Percentiles rank a stretch among this genome's conserved stretches.
Evolutionary conservation across 2,888 invertebrate genomes (phyloP).

Genomic region (Sturmia bella): DNA sequence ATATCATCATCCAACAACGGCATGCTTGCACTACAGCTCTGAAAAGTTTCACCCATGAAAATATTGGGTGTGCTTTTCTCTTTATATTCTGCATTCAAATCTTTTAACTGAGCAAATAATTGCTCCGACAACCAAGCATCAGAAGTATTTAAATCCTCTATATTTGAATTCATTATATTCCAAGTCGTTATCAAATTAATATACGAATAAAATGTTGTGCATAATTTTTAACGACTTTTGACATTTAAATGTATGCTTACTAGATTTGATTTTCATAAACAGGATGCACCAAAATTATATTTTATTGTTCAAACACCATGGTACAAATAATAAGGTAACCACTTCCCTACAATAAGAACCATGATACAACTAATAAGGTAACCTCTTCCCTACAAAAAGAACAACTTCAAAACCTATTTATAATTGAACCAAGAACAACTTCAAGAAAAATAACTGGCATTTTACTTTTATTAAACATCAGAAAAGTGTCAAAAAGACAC

Average conservation of each 20-base stretch:
- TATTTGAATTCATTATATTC: slow-evolving; percentile 71
- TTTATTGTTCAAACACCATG: no score
- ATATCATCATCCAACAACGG: slow-evolving; percentile 57
- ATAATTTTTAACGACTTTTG: slow-evolving; percentile 36
- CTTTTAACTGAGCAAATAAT: slow-evolving; percentile 75
- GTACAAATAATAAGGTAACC: no score
- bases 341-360: no score
- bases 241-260: slow-evolving; percentile 16
- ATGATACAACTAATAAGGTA: no score
- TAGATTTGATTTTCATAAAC: not conserved
- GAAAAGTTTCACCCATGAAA: slow-evolving; percentile 45
- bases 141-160: slow-evolving; percentile 73
- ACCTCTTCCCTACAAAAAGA: no score
- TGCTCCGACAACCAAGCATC: slow-evolving; percentile 75
- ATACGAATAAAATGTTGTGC: not conserved
- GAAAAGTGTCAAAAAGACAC: no score
- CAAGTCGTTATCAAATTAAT: not conserved
- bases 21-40: slow-evolving; percentile 40
- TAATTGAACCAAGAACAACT: no score
- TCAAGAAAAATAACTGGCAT: no score
- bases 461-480: no score
- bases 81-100: slow-evolving; percentile 72
- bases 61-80: slow-evolving; percentile 52
- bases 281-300: not conserved
- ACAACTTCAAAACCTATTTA: no score